A percentile compares a stretch with the other conserved stretches of the same genome.
phyloP scores from a whole-genome alignment of 2,113 vertebrate species.

The Strigops habroptila region DNA sequence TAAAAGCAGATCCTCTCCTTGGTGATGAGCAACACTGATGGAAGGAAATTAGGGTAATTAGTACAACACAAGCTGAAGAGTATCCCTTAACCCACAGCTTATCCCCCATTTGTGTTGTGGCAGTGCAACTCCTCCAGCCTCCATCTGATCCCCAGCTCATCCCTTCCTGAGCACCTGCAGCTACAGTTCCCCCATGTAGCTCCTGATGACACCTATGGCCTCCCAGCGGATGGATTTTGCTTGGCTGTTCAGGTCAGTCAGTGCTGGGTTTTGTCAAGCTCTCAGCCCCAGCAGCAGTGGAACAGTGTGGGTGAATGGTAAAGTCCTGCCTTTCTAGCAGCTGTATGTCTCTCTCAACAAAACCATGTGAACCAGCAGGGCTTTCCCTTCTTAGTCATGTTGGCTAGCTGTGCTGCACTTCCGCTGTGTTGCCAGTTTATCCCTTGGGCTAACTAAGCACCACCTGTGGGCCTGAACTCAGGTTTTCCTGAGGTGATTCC shows the following conservation, averaged over 20 bases:
- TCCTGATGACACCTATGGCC: accelerated
- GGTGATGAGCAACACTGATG: neutral
- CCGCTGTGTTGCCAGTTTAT: neutral
- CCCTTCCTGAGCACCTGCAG: neutral
- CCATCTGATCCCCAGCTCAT: too few species aligned
- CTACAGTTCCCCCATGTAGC: neutral
- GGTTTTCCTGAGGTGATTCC: neutral
- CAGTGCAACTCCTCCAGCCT: neutral
- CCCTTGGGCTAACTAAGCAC: neutral
- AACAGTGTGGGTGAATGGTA: neutral
- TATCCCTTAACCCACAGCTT: neutral
- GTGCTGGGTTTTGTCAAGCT: neutral
- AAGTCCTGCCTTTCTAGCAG: neutral
- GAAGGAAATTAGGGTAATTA: neutral
- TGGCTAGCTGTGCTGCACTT: neutral
- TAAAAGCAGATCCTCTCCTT: neutral
- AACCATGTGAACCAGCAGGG: neutral
- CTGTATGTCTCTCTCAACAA: neutral
- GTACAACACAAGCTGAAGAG: neutral
- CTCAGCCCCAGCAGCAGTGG: neutral
- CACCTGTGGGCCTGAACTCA: neutral
- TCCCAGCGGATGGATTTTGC: neutral
- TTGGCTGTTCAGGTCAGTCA: neutral
- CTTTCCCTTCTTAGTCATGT: neutral
- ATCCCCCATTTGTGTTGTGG: neutral